Percentiles rank a stretch among this genome's conserved stretches.
These are phyloP conservation scores for Alligator sinensis DNA, from an alignment of 2,113 vertebrate species.

Conservation along the genomic window DNA sequence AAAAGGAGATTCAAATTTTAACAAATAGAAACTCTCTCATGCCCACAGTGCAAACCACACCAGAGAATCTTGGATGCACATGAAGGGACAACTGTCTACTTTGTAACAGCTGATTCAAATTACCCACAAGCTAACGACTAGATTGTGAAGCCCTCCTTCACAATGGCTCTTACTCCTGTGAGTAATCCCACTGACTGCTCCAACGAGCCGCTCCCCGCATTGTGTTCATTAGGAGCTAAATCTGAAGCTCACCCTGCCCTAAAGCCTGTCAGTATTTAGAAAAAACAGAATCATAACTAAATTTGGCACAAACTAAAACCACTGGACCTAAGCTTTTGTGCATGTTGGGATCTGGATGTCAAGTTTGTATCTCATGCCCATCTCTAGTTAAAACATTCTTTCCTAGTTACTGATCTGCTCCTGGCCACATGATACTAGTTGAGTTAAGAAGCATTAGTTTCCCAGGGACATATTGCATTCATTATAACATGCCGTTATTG, in stretches of 20 bases:
- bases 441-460: conserved; percentile 21
- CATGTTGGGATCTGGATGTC: conserved; percentile 10
- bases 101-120: background rate
- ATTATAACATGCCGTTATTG: conserved; percentile 60
- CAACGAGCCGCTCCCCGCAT: fast-evolving
- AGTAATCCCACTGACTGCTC: background rate
- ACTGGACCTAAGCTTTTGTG: background rate
- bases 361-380: conserved; percentile 61
- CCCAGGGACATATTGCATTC: conserved; percentile 65
- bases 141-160: background rate
- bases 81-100: background rate
- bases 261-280: background rate
- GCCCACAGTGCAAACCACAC: background rate
- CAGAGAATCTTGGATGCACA: background rate
- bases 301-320: background rate
- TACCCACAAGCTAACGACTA: background rate
- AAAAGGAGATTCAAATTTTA: background rate
- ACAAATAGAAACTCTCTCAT: background rate
- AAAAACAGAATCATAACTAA: too few species aligned
- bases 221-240: fast-evolving
- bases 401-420: conserved; percentile 48
- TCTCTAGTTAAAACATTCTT: conserved; percentile 58
- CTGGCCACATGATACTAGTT: conserved; percentile 26
- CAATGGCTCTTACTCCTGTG: background rate
- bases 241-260: background rate